A percentile compares a stretch with the other conserved stretches of the same genome.
These are phyloP conservation scores for Trematomus bernacchii DNA, from an alignment of 2,797 vertebrate genomes.

Conservation along the genomic window DNA sequence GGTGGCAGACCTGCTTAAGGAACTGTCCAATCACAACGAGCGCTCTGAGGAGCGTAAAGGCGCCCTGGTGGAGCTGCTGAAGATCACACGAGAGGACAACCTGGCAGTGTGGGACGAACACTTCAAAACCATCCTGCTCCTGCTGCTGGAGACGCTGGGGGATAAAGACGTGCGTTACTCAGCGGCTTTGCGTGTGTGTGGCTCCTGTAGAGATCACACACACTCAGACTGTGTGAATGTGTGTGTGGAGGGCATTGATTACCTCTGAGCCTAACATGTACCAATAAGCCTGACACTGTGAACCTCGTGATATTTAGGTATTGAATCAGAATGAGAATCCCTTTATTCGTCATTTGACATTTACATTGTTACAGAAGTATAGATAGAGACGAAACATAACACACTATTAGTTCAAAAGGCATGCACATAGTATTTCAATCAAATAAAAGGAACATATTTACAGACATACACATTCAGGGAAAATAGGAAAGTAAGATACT, in stretches of 20 bases:
- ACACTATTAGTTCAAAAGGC: no score
- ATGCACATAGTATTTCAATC: no score
- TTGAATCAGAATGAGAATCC: background rate
- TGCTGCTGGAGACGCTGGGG: constrained; percentile 96
- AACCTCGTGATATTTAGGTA: background rate
- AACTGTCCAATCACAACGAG: constrained; percentile 98
- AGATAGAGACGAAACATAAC: no score
- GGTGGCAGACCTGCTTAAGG: constrained; percentile 97
- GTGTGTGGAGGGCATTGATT: background rate
- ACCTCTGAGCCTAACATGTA: background rate
- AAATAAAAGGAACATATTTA: no score
- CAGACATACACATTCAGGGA: no score
- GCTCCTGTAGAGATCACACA: background rate
- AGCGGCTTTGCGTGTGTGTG: background rate
- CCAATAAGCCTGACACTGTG: background rate
- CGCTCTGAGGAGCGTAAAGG: constrained; percentile 95
- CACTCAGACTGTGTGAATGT: background rate
- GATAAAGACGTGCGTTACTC: constrained; percentile 91
- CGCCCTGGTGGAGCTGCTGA: constrained; percentile 94
- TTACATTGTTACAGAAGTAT: no score
- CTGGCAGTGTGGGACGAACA: constrained; percentile 97
- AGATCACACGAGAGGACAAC: constrained; percentile 96
- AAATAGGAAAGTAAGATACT: no score
- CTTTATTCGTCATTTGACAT: no score
- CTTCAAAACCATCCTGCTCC: constrained; percentile 97